Percentiles rank a stretch among this genome's conserved stretches.
Conservation (phyloP, 1,140 invertebrate genomes). For the Drosophila simulans region DNA sequence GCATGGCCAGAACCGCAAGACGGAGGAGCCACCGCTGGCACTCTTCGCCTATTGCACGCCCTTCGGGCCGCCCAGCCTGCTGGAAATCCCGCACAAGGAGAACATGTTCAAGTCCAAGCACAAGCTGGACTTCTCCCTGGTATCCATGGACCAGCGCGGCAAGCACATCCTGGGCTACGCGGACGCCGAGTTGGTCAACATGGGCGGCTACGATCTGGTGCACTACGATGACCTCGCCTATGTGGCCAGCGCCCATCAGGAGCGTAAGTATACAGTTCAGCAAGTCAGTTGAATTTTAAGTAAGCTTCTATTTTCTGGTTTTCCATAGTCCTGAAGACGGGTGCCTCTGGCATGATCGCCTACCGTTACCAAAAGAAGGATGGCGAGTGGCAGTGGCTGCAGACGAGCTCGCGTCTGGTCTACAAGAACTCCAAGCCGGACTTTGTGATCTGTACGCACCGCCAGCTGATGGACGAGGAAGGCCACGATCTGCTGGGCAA, state of each 20-base stretch:
- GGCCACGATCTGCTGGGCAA: slow-evolving; percentile 97
- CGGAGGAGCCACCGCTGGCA: slow-evolving; percentile 96
- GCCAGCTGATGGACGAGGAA: slow-evolving; percentile 99
- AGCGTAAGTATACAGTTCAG: slow-evolving; percentile 90
- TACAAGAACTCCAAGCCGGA: slow-evolving; percentile 99
- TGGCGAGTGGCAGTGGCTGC: slow-evolving; percentile 98
- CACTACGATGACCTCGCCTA: slow-evolving; percentile 98
- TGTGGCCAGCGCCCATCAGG: slow-evolving; percentile 99
- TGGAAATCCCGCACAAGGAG: slow-evolving; percentile 96
- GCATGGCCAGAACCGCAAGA: slow-evolving; percentile 97
- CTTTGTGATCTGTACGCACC: slow-evolving; percentile 98
- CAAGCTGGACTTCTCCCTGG: slow-evolving; percentile 96
- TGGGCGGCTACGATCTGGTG: slow-evolving; percentile 98
- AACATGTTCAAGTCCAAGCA: slow-evolving; percentile 99
- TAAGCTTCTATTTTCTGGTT: too few relatives aligned
- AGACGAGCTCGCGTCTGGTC: slow-evolving; percentile 97
- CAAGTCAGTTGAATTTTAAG: too few relatives aligned
- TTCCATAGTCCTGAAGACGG: slow-evolving; percentile 97
- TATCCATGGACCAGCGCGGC: slow-evolving; percentile 98
- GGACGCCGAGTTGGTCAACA: slow-evolving; percentile 95
- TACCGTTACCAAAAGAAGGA: slow-evolving; percentile 98
- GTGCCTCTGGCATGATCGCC: slow-evolving; percentile 98
- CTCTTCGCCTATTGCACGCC: slow-evolving; percentile 99
- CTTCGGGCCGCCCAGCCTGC: slow-evolving; percentile 96
- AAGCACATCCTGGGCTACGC: slow-evolving; percentile 97